Conservation (phyloP, 23 tunicate genomes). For the Diplosoma virens region DNA sequence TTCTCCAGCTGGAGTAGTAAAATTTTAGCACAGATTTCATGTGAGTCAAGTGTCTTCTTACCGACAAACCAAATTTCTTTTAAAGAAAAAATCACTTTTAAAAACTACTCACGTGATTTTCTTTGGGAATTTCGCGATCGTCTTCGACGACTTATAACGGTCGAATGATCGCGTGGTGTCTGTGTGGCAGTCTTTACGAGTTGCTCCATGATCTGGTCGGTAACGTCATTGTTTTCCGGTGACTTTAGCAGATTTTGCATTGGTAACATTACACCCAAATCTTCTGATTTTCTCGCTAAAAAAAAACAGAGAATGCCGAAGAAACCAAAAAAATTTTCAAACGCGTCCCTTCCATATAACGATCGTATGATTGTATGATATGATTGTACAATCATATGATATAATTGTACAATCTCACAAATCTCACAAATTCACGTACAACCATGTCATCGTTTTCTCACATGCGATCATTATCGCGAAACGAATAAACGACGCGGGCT, state of each 20-base stretch:
- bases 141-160: constrained; percentile 56
- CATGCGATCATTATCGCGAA: too few species aligned
- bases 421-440: too few species aligned
- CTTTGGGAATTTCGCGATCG: constrained; percentile 76
- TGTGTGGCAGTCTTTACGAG: constrained; percentile 91
- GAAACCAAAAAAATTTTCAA: too few species aligned
- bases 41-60: neutral
- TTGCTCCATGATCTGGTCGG: constrained; percentile 89
- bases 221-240: constrained; percentile 38
- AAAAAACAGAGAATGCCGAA: too few species aligned
- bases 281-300: constrained; percentile 25
- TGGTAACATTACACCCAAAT: neutral
- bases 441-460: too few species aligned
- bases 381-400: too few species aligned
- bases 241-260: neutral
- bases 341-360: too few species aligned
- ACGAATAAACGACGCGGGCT: too few species aligned
- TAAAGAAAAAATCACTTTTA: neutral
- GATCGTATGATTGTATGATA: too few species aligned
- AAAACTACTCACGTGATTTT: constrained; percentile 94
- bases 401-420: too few species aligned
- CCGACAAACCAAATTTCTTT: neutral
- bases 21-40: neutral
- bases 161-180: constrained; percentile 57
- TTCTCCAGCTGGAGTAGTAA: neutral